Conservation (phyloP, 2,888 invertebrate species). For the Caenorhabditis angaria region DNA sequence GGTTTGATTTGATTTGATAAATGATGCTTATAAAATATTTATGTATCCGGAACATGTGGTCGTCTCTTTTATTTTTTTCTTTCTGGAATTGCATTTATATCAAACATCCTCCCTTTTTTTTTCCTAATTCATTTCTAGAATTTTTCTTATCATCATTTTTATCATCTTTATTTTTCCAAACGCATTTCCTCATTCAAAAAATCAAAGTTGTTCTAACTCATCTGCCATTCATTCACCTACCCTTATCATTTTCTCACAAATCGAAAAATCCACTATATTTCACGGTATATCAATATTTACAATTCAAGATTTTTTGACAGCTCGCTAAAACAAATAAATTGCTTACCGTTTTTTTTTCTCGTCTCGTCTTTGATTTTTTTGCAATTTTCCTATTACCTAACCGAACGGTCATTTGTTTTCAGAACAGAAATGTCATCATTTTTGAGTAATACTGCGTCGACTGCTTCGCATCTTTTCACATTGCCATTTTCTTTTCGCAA, state of each 20-base stretch:
- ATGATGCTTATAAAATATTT: too few species aligned
- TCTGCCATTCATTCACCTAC: neutral
- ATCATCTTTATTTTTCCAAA: too few species aligned
- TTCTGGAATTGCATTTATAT: too few species aligned
- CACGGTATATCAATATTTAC: slow-evolving; percentile 10
- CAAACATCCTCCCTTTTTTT: too few species aligned
- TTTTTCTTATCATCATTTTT: too few species aligned
- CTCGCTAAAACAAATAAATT: slow-evolving; percentile 22
- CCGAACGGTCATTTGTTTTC: slow-evolving; percentile 1
- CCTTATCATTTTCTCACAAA: neutral
- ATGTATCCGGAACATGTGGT: too few species aligned
- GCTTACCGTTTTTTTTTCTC: neutral
- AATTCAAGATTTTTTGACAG: slow-evolving; percentile 15
- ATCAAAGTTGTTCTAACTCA: slow-evolving; percentile 1
- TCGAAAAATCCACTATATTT: slow-evolving; percentile 26
- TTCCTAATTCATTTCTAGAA: too few species aligned
- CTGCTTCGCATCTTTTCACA: slow-evolving; percentile 62
- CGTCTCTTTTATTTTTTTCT: too few species aligned
- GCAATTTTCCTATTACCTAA: neutral
- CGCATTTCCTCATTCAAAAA: slow-evolving; percentile 11
- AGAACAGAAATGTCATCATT: slow-evolving; percentile 45
- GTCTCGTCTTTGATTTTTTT: slow-evolving; percentile 9
- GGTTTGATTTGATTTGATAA: too few species aligned
- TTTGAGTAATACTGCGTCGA: slow-evolving; percentile 49
- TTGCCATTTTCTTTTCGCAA: slow-evolving; percentile 60